Evolutionary conservation across 2,888 invertebrate genomes (phyloP), one percentile per base, ranked within the genome.

Genomic region (Melieria picta): DNA sequence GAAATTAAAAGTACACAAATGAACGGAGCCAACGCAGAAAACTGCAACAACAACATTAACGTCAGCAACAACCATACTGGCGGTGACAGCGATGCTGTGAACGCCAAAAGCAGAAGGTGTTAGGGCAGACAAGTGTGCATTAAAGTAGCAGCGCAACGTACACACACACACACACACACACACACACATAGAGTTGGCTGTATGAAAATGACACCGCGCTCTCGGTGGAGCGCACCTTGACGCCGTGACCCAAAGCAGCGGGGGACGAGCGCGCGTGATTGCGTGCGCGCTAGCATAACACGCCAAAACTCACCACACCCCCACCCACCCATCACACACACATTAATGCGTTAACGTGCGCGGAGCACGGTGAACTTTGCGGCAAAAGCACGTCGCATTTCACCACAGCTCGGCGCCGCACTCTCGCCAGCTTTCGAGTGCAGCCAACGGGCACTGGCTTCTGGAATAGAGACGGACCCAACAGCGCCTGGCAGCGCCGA

Each of bases 401-500:
- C 45, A 9, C 52, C 52, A 52, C 52, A 7, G 52, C 30, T 30
- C 30, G 30, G 30, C 30, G 30, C 30, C 30, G 30, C 30, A 30
- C 30, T 30, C 30, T 30, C 30, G 30, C 30, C 30, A 30, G 30
- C 30, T 30, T 30, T 30, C 30, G 30, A 30, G 52, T 7, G 52
- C 6, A 5, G 13, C 11, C 9, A 13, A 52, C 52, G 11, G n/a
- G 52, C 11, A 52, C 52, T n/a, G 52, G 52, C 58, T 61, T 52
- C 60, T 13, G 60, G 61, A 61, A 68, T 52, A 60, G 13, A 13
- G 43, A 56, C 48, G 43, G 52, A 68, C 45, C 30, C 62, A 52
- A 65, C 48, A 13, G 30, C 4, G 67, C 60, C 60, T 52, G 67
- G 63, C 70, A 50, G 13, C 50, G 64, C 50, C 58, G 58, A 70